Evolutionary conservation across 1,140 invertebrate genomes (phyloP).

Genomic region (Gerris buenoi): DNA sequence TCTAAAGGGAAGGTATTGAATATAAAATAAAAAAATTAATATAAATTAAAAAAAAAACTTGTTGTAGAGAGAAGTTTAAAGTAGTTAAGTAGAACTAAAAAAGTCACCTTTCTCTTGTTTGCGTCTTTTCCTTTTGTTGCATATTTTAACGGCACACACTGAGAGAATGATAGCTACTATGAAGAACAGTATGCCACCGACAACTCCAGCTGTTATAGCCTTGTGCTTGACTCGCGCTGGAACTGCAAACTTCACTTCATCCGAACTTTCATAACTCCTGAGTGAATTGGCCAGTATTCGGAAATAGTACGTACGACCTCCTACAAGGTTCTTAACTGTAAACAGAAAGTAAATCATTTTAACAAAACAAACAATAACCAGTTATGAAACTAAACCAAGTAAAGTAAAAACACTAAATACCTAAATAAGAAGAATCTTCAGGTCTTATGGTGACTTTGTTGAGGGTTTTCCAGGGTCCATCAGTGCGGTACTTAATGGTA

Average conservation of each 20-base stretch:
- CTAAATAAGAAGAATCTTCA: conserved; percentile 72
- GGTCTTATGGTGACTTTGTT: conserved; percentile 74
- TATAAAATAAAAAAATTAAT: too few species aligned
- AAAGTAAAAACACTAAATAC: too few species aligned
- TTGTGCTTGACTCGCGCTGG: conserved; percentile 78
- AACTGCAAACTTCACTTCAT: conserved; percentile 71
- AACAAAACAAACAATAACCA: too few species aligned
- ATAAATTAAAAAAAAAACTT: too few species aligned
- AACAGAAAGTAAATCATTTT: conserved; percentile 16
- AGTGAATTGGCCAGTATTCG: conserved; percentile 71
- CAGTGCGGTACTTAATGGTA: conserved; percentile 76
- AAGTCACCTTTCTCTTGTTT: conserved; percentile 89
- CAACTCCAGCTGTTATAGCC: conserved; percentile 82
- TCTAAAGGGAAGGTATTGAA: too few species aligned
- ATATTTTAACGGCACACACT: conserved; percentile 90
- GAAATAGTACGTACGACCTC: conserved; percentile 78
- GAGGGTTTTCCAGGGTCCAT: conserved; percentile 69
- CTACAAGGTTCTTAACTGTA: conserved; percentile 77
- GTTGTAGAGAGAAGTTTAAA: too few species aligned
- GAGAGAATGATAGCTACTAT: conserved; percentile 90
- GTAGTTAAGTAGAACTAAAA: too few species aligned
- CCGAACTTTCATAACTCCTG: conserved; percentile 64
- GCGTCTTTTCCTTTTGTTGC: conserved; percentile 86
- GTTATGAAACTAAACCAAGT: too few species aligned
- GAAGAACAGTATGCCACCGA: conserved; percentile 88